phyloP scores from a whole-genome alignment of 1,140 invertebrate genomes.

The Drosophila tani region DNA sequence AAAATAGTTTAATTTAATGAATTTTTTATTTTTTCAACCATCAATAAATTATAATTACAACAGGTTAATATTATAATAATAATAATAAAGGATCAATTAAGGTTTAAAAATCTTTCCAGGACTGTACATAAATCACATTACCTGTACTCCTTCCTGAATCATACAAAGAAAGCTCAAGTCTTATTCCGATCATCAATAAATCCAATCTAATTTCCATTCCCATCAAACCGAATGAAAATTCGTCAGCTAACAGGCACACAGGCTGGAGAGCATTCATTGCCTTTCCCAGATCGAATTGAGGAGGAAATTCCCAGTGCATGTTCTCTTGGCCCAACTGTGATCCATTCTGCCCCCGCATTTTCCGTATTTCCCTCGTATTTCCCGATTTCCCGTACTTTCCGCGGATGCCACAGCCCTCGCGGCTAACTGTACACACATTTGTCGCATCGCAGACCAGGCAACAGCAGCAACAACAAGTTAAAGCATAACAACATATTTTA shows the following conservation, averaged over 20 bases:
- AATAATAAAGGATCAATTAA: too few species aligned
- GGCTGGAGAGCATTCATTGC: neutral
- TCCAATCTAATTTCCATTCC: constrained; percentile 9
- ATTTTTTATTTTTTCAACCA: too few species aligned
- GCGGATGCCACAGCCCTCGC: constrained; percentile 30
- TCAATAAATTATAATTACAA: too few species aligned
- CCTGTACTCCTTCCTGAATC: neutral
- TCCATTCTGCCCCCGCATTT: constrained; percentile 20
- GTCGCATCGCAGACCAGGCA: constrained; percentile 60
- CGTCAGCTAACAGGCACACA: constrained; percentile 4
- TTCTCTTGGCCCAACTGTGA: constrained; percentile 5
- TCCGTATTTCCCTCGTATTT: neutral
- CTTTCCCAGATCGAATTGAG: constrained; percentile 26
- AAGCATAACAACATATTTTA: constrained; percentile 80
- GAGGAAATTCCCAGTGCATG: constrained; percentile 31
- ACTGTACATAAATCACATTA: neutral
- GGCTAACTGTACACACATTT: constrained; percentile 68
- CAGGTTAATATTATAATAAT: too few species aligned
- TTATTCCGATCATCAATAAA: neutral
- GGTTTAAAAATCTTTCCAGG: too few species aligned
- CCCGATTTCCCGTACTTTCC: constrained; percentile 11
- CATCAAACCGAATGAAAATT: constrained; percentile 30
- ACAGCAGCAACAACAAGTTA: constrained; percentile 58
- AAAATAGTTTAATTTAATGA: too few species aligned
- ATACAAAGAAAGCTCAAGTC: neutral